These are phyloP conservation scores for Capitulum mitella DNA, from an alignment of 2,888 invertebrate species.

Conservation along the genomic window DNA sequence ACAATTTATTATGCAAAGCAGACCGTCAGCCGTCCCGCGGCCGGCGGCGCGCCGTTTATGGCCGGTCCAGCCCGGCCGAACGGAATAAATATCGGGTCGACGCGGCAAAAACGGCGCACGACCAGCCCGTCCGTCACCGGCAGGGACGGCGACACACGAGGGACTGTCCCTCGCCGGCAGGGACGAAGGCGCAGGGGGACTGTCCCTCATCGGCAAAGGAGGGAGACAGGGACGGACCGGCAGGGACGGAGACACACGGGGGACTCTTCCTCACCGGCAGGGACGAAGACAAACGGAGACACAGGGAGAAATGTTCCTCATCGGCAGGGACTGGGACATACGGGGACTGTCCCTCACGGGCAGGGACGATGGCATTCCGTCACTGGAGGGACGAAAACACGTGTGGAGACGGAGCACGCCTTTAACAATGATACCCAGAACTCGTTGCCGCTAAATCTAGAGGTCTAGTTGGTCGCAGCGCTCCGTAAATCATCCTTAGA, in stretches of 20 bases:
- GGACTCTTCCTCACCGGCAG: neutral
- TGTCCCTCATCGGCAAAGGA: too few species aligned
- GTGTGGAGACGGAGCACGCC: too few species aligned
- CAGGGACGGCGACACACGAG: neutral
- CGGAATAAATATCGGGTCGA: slow-evolving; percentile 3
- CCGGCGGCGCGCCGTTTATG: neutral
- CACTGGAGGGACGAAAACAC: too few species aligned
- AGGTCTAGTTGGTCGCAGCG: too few species aligned
- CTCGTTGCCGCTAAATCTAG: too few species aligned
- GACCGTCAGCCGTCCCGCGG: neutral
- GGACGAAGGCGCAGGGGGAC: too few species aligned
- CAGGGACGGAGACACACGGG: neutral
- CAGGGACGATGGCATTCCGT: too few species aligned
- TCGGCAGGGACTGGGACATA: neutral
- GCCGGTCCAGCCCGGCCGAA: neutral
- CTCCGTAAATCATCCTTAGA: too few species aligned
- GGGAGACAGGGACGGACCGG: too few species aligned
- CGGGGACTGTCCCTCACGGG: neutral
- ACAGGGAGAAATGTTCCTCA: too few species aligned
- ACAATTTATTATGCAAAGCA: slow-evolving; percentile 22
- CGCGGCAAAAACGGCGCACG: neutral
- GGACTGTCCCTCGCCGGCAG: neutral
- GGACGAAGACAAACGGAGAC: too few species aligned
- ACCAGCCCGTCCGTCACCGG: neutral
- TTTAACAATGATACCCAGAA: too few species aligned